These are phyloP conservation scores for Hylaeus volcanicus DNA, from an alignment of 1,140 invertebrate genomes.

Conservation along the genomic window DNA sequence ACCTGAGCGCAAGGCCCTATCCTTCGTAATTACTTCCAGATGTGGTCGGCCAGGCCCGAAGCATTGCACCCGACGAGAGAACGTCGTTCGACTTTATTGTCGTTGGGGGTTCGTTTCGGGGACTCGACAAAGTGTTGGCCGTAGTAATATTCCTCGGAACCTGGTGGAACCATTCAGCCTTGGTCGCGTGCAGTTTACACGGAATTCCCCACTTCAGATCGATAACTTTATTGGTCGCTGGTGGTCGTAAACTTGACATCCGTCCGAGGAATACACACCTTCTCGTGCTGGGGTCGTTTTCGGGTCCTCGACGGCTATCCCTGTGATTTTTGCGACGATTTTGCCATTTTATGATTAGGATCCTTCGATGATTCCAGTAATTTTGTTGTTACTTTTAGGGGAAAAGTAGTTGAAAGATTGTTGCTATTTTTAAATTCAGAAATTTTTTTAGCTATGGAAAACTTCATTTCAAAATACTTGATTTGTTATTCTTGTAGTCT, in stretches of 20 bases:
- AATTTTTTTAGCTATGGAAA: too few species aligned
- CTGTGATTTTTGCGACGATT: not conserved
- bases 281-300: not conserved
- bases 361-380: too few species aligned
- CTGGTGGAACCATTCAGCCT: not conserved
- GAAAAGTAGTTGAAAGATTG: too few species aligned
- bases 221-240: slow-evolving; percentile 40
- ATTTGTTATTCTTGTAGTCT: too few species aligned
- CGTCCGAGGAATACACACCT: slow-evolving; percentile 11
- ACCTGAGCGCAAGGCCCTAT: slow-evolving; percentile 40
- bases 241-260: slow-evolving; percentile 46
- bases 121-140: not conserved
- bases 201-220: slow-evolving; percentile 18
- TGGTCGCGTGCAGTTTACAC: slow-evolving; percentile 14
- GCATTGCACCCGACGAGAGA: not conserved
- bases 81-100: slow-evolving; percentile 34
- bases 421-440: too few species aligned
- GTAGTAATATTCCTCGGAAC: slow-evolving; percentile 4
- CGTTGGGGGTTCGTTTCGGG: too few species aligned
- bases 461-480: too few species aligned
- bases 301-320: too few species aligned
- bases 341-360: too few species aligned
- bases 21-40: slow-evolving; percentile 66
- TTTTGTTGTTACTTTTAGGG: too few species aligned
- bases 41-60: slow-evolving; percentile 1